phyloP scores from a whole-genome alignment of 2,113 vertebrate genomes.

The Myrmophylax atrothorax region DNA sequence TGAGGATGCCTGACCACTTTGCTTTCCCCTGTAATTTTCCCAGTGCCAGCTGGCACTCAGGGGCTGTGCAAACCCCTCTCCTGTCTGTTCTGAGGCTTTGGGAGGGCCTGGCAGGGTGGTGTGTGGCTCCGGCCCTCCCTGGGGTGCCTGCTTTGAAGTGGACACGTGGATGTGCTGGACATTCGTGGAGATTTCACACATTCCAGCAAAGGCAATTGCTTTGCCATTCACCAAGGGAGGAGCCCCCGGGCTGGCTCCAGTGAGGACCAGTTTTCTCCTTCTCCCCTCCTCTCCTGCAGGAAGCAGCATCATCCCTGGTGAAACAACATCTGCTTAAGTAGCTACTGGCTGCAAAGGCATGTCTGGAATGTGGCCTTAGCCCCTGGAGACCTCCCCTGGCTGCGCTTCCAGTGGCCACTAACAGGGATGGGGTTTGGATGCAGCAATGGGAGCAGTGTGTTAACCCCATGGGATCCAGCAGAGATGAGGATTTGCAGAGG shows the following conservation, averaged over 20 bases:
- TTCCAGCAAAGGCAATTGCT: constrained; percentile 8
- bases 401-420: not conserved
- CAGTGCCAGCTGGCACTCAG: not conserved
- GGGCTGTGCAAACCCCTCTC: not conserved
- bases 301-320: not conserved
- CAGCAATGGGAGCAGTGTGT: not conserved
- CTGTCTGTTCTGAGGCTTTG: constrained; percentile 15
- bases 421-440: not conserved
- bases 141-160: not conserved
- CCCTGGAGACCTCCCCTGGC: not conserved
- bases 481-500: not conserved
- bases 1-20: not conserved
- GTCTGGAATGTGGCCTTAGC: constrained; percentile 51
- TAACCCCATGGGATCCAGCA: not conserved
- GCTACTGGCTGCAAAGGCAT: constrained; percentile 21
- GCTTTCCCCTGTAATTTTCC: not conserved
- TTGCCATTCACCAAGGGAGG: not conserved
- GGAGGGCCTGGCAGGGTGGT: not conserved
- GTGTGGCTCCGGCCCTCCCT: not conserved
- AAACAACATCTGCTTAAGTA: constrained; percentile 22
- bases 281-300: not conserved
- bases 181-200: constrained; percentile 5
- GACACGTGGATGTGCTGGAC: not conserved
- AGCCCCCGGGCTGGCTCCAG: not conserved
- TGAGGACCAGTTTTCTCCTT: not conserved